Evolutionary conservation across 2,888 invertebrate species (phyloP).

Genomic region (Serripes groenlandicus): DNA sequence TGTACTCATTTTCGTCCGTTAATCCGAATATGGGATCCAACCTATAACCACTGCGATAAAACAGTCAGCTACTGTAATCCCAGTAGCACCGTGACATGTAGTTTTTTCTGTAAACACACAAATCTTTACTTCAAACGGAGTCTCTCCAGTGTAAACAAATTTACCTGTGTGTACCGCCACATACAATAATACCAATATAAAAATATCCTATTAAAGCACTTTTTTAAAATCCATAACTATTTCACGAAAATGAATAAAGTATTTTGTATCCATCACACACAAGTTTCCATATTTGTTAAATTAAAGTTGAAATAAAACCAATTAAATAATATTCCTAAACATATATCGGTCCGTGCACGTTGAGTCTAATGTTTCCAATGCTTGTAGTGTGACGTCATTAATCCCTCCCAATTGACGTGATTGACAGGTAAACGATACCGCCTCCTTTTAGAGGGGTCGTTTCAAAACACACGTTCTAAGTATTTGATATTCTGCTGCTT

Average conservation of each 20-base stretch:
- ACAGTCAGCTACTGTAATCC: constrained; percentile 8
- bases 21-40: constrained; percentile 32
- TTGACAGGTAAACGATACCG: constrained; percentile 66
- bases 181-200: neutral
- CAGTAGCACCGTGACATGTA: constrained; percentile 57
- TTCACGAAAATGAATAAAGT: neutral
- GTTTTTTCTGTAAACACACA: constrained; percentile 57
- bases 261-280: neutral
- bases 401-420: constrained; percentile 64
- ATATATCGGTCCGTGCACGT: constrained; percentile 53
- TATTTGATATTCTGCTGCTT: too few species aligned
- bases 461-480: constrained; percentile 52
- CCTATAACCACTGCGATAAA: neutral
- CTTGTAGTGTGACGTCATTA: constrained; percentile 67
- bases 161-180: constrained; percentile 45
- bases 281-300: constrained; percentile 6
- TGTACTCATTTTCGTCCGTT: constrained; percentile 25
- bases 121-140: constrained; percentile 58
- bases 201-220: neutral
- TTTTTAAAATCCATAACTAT: neutral
- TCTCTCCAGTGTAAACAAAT: constrained; percentile 19
- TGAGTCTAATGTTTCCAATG: constrained; percentile 60
- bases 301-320: constrained; percentile 19
- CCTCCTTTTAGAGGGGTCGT: constrained; percentile 32
- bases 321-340: constrained; percentile 27